Conservation (phyloP, 2,113 vertebrate genomes). For the Forbesichthys papilliferus region DNA sequence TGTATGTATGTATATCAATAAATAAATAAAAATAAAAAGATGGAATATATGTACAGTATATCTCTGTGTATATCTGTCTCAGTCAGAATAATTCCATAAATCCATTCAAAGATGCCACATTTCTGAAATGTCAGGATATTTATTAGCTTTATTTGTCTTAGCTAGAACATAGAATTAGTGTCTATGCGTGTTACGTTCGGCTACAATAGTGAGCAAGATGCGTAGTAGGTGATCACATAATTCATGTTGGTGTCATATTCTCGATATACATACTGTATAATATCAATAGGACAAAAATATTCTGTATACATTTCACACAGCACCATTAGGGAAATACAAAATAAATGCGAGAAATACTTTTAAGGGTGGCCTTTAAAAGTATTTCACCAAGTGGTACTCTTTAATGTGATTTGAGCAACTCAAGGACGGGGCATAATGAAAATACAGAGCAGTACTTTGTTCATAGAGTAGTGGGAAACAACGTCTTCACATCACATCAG, state of each 20-base stretch:
- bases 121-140: neutral
- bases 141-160: neutral
- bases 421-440: too few relatives aligned
- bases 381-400: too few relatives aligned
- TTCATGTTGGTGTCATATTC: neutral
- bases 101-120: neutral
- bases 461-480: too few relatives aligned
- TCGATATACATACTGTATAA: neutral
- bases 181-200: neutral
- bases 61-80: neutral
- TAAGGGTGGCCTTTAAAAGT: too few relatives aligned
- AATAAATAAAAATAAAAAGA: slow-evolving; percentile 21
- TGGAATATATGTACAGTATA: slow-evolving; percentile 1
- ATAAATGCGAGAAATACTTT: neutral
- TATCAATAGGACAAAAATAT: neutral
- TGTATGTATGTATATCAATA: slow-evolving; percentile 5
- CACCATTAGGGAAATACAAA: neutral
- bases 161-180: too few relatives aligned
- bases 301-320: slow-evolving; percentile 10
- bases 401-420: too few relatives aligned
- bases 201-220: neutral
- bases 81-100: slow-evolving; percentile 14
- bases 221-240: neutral
- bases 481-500: too few relatives aligned
- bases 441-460: too few relatives aligned